Conservation (phyloP, 2,888 invertebrate genomes). For the Trilocha varians region DNA sequence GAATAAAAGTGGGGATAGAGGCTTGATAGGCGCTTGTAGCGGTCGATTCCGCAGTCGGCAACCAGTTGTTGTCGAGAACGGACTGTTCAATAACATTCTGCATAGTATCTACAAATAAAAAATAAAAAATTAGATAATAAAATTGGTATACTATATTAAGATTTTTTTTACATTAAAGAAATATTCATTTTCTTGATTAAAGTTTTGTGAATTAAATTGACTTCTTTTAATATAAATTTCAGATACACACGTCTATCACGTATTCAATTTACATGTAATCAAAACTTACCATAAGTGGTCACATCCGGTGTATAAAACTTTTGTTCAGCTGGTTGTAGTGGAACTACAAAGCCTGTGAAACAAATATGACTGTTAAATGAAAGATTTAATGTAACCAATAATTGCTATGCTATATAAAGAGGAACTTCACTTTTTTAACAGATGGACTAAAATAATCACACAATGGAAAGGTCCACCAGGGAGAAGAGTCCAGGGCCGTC, state of each 20-base stretch:
- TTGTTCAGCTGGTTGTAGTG: conserved; percentile 63
- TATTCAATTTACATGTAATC: too few species aligned
- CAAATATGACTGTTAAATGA: background rate
- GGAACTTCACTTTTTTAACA: too few species aligned
- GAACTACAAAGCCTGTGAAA: conserved; percentile 53
- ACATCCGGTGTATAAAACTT: conserved; percentile 65
- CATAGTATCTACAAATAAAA: conserved; percentile 51
- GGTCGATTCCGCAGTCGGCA: conserved; percentile 60
- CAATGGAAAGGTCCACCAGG: too few species aligned
- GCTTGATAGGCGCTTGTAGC: conserved; percentile 37
- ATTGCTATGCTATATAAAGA: too few species aligned
- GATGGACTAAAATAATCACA: too few species aligned
- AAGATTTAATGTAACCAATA: too few species aligned
- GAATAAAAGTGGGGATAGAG: conserved; percentile 31
- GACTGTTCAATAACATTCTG: conserved; percentile 69
- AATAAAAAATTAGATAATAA: conserved; percentile 5
- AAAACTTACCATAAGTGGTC: conserved; percentile 56
- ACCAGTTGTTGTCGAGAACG: conserved; percentile 67
- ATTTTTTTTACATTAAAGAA: too few species aligned
- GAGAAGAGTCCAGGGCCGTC: too few species aligned
- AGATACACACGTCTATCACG: too few species aligned
- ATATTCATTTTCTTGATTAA: background rate
- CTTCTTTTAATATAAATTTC: too few species aligned
- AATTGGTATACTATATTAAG: conserved; percentile 4
- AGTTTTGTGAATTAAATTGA: background rate